Evolutionary conservation across 2,888 invertebrate genomes (phyloP).

Genomic region (Anoplius nigerrimus): DNA sequence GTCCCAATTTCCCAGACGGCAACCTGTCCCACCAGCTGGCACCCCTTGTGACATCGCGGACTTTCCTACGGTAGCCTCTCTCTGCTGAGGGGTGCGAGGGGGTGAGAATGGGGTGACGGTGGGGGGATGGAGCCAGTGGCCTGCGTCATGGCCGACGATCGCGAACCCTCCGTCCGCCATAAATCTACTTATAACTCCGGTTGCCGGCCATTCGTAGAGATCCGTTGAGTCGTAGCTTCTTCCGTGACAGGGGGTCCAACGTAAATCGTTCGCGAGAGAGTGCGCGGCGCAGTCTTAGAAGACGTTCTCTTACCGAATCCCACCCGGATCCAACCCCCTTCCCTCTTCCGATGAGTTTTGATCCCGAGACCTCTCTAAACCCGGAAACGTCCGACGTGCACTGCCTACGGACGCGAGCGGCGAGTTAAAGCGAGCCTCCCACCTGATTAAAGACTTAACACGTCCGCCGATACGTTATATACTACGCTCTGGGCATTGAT

Average conservation of each 20-base stretch:
- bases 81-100: no score
- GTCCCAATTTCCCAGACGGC: conserved; percentile 68
- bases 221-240: background rate
- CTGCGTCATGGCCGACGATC: no score
- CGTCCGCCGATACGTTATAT: no score
- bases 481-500: no score
- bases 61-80: conserved; percentile 40
- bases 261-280: conserved; percentile 4
- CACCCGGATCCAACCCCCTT: background rate
- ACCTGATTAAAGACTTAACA: no score
- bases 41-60: conserved; percentile 60
- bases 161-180: conserved; percentile 40
- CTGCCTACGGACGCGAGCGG: no score
- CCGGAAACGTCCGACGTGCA: conserved; percentile 1
- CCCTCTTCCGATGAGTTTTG: background rate
- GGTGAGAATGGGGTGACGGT: no score
- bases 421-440: no score
- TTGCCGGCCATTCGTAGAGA: background rate
- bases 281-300: background rate
- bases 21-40: conserved; percentile 69
- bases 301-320: background rate
- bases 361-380: background rate
- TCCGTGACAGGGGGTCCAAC: background rate
- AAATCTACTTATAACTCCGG: conserved; percentile 49
- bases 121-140: no score